Percentiles rank a stretch among this genome's conserved stretches.
phyloP scores from a whole-genome alignment of 2,797 vertebrate genomes.

The Petrocephalus sullivani region DNA sequence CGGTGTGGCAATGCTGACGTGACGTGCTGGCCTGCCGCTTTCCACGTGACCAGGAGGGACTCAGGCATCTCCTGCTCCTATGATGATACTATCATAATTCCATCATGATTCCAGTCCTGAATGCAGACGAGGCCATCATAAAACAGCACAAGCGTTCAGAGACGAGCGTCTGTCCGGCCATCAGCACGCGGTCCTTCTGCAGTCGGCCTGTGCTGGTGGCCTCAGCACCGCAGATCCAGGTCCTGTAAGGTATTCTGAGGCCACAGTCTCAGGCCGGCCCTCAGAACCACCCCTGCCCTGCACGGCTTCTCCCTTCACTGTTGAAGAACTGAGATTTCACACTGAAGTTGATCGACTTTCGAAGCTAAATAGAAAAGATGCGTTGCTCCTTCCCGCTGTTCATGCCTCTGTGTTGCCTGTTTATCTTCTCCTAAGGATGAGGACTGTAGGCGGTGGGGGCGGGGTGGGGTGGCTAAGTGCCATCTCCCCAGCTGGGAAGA shows the following conservation, averaged over 20 bases:
- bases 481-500: background rate
- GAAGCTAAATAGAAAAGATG: background rate
- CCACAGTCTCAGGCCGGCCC: background rate
- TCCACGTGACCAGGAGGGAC: background rate
- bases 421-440: background rate
- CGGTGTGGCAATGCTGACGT: background rate
- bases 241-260: background rate
- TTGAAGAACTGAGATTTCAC: background rate
- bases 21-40: background rate
- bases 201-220: background rate
- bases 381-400: background rate
- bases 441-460: background rate
- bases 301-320: background rate
- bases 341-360: background rate
- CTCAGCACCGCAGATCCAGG: background rate
- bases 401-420: background rate
- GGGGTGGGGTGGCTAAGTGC: too few species aligned
- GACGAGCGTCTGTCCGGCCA: background rate
- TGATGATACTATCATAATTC: background rate
- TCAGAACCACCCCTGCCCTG: background rate
- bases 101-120: too few species aligned
- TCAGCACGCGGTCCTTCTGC: background rate
- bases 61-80: background rate
- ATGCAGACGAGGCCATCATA: too few species aligned
- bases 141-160: too few species aligned